phyloP scores from a whole-genome alignment of 1,140 invertebrate genomes.

The Augochlora pura region DNA sequence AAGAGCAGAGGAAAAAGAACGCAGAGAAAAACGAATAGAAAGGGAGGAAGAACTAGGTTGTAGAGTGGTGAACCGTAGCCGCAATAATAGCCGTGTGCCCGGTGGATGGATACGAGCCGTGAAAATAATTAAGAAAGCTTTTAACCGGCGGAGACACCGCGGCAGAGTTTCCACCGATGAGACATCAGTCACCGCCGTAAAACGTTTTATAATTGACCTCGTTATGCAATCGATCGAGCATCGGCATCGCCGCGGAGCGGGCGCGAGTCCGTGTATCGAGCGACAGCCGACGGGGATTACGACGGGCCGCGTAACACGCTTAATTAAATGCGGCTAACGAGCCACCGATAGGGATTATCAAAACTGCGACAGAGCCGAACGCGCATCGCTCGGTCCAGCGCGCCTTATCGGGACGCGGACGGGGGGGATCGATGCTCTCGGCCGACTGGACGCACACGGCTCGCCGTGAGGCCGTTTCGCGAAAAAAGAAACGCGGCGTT shows the following conservation, averaged over 20 bases:
- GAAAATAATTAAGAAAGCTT: background rate
- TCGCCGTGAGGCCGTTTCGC: no score
- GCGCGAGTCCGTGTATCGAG: background rate
- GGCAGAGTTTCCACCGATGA: conserved; percentile 12
- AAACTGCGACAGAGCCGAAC: background rate
- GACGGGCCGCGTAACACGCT: background rate
- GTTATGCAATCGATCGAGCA: conserved; percentile 34
- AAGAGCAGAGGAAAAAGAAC: no score
- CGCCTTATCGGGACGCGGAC: background rate
- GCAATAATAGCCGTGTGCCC: no score
- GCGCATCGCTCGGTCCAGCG: background rate
- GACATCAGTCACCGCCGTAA: background rate
- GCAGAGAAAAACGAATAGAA: no score
- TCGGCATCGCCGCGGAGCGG: background rate
- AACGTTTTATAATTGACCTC: conserved; percentile 32
- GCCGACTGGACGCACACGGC: no score
- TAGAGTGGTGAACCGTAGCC: no score
- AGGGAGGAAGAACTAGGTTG: no score
- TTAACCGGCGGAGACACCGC: no score
- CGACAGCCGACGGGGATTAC: background rate
- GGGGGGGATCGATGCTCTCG: no score
- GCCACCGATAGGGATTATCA: background rate
- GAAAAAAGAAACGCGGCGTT: no score
- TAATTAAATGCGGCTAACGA: background rate
- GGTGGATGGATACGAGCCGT: no score